Evolutionary conservation across 2,797 vertebrate species (phyloP), one percentile per base, ranked within the genome.

Genomic region (Lacerta agilis): DNA sequence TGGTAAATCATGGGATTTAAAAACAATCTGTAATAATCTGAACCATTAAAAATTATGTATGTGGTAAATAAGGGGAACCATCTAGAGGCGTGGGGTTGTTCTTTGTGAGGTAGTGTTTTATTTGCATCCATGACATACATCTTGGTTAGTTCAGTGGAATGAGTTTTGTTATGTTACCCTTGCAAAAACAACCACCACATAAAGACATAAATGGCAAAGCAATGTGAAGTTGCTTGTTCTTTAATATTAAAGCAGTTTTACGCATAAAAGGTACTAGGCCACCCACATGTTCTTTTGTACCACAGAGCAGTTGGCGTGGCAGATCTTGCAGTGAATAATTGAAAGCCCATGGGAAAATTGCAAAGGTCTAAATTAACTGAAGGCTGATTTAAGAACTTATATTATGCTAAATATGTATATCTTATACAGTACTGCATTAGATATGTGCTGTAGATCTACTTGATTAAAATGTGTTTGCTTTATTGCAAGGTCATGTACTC

Each of bases 1-100:
- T 55, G 86, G 82, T 90, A 91, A 86, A 93, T 91, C 41, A 61
- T 73, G 66, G 41, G 43, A 86, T 88, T 91, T 75, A 91, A 89
- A 92, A 94, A 91, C 69, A 75, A 89, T 43, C 86, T 86, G 58
- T 76, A 86, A 69, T 66, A 69, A 91, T 93, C 75, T 8, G 61
- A 93, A 90, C 55, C 90, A 64, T 86, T 80, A 89, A 90, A 86
- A 92, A 93, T 71, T 29, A 29, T 8, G 4, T 17, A 8, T 10
- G 88, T n/a, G 0, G 0, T 93, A 90, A 93, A 3, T 0, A 88
- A 94, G 20, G 87, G 17, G 43, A 92, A 91, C 87, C 66, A 90
- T 92, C 94, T 92, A 92, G 92, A 91, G 72, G 58, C 86, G 27
- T 7, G 45, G 45, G 45, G 49, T 3, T 43, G 55, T 4, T 55